Evolutionary conservation across 2,113 vertebrate species (phyloP), one percentile per base, ranked within the genome.

Genomic region (Psittacus erithacus): DNA sequence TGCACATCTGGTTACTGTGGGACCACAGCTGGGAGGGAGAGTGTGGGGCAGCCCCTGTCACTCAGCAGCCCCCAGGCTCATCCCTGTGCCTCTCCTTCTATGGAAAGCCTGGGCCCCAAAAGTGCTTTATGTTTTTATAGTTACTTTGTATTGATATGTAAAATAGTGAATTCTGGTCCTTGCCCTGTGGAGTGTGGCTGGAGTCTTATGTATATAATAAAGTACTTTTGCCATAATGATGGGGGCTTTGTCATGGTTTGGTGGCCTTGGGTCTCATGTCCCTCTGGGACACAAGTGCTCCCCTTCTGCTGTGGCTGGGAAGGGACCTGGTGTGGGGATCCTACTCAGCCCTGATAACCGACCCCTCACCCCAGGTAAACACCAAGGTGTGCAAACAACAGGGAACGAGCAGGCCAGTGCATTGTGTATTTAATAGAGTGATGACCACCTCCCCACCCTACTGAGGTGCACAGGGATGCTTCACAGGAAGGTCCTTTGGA

Each of bases 61-160:
- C 80, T 70, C 90, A 91, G 76, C 81, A 86, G 59, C 55, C 91
- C 85, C 86, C 89, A 57, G 91, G 71, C 83, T 94, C 2, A 4
- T 94, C 93, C 92, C 92, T 78, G 93, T 96, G 90, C 96, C 95
- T 94, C 83, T 96, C 93, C 92, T 97, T 88, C 74, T 76, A 89
- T 92, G 92, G 95, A 95, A 96, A 95, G 88, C 85, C 93, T 95
- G 74, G 92, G 92, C 87, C 92, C 93, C 73, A 43, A 88, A 97
- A 96, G 95, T 97, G 97, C 96, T 97, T 97, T 97, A 97, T 96
- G 96, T 96, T 97, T 97, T 97, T 97, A 96, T 96, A 96, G 96
- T 97, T 96, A 53, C 13, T 96, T 97, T 96, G 96, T 97, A 97
- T 93, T 76, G 86, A 94, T 86, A 90, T 97, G 97, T 97, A 97